These are phyloP conservation scores for Rhynchotus rufescens DNA, from an alignment of 2,797 vertebrate genomes.

Conservation along the genomic window DNA sequence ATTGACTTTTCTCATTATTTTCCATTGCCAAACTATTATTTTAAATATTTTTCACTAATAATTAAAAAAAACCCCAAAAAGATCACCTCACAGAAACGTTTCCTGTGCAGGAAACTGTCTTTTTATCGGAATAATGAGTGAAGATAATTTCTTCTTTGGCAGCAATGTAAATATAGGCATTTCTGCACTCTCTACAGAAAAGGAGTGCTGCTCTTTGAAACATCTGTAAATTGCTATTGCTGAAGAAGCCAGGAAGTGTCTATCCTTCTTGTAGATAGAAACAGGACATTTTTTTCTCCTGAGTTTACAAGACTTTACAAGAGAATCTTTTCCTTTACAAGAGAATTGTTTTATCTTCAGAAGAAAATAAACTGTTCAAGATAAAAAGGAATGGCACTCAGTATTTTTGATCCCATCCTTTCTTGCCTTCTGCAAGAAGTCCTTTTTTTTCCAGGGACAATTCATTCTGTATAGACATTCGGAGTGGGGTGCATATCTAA, in stretches of 20 bases:
- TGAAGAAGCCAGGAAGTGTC: not conserved
- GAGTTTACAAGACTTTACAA: not conserved
- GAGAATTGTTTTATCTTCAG: not conserved
- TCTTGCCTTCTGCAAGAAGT: not conserved
- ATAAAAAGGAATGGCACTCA: not conserved
- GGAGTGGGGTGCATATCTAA: not conserved
- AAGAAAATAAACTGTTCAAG: not conserved
- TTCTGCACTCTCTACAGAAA: not conserved
- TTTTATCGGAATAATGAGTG: not conserved
- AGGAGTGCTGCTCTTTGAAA: not conserved
- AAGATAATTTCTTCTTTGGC: not conserved
- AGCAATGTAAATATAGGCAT: not conserved
- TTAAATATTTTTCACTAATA: not conserved
- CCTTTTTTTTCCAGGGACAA: not conserved
- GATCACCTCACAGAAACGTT: not conserved
- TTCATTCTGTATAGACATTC: not conserved
- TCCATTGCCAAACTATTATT: not conserved
- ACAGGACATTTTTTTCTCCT: not conserved
- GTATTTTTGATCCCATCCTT: not conserved
- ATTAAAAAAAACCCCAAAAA: not conserved
- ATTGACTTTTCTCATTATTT: not conserved
- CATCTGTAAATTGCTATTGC: not conserved
- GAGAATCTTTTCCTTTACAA: not conserved
- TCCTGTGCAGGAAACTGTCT: rapidly evolving
- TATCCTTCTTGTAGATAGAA: not conserved